A percentile compares a stretch with the other conserved stretches of the same genome.
These are phyloP conservation scores for Alviniconcha strummeri DNA, from an alignment of 2,888 invertebrate genomes.

Conservation along the genomic window DNA sequence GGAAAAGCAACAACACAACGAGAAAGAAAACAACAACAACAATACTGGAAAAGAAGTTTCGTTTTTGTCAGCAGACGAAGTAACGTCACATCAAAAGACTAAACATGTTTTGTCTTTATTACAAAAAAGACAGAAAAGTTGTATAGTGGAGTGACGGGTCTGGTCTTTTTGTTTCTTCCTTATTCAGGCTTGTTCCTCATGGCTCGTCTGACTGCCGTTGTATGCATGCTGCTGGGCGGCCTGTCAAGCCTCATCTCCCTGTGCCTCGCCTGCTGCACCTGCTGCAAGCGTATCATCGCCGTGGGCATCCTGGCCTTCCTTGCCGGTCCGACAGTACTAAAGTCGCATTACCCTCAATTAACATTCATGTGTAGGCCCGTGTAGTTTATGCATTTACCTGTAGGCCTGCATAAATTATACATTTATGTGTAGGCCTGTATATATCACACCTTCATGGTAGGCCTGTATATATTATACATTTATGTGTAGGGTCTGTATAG, in stretches of 20 bases:
- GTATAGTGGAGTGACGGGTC: not conserved
- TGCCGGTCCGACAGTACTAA: constrained; percentile 24
- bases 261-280: constrained; percentile 35
- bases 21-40: not conserved
- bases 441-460: too few species aligned
- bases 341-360: too few species aligned
- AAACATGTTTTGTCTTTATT: too few species aligned
- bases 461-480: too few species aligned
- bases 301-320: constrained; percentile 36
- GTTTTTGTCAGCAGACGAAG: not conserved
- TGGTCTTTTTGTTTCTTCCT: not conserved
- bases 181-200: constrained; percentile 19
- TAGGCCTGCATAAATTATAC: too few species aligned
- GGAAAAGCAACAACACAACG: not conserved
- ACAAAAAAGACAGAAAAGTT: too few species aligned
- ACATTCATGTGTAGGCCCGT: too few species aligned
- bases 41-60: not conserved
- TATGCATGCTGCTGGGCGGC: constrained; percentile 27
- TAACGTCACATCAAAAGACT: too few species aligned
- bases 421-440: too few species aligned
- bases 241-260: constrained; percentile 25
- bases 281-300: constrained; percentile 29
- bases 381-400: too few species aligned
- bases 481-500: too few species aligned
- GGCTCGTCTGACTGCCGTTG: constrained; percentile 5